Evolutionary conservation across 2,888 invertebrate genomes (phyloP).

Genomic region (Caenorhabditis zanzibari): DNA sequence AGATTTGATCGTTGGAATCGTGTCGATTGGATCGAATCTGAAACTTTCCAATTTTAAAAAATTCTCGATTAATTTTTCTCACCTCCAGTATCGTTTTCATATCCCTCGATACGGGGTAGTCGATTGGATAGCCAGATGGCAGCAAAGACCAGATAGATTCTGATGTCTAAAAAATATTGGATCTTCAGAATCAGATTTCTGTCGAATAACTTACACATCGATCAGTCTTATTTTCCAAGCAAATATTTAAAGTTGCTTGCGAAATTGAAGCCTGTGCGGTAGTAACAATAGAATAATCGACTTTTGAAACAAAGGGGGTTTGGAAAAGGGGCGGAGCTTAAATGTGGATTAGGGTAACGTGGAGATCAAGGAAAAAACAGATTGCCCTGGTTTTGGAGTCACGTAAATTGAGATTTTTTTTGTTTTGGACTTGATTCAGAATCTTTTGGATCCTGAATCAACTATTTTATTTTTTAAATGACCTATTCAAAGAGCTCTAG

Average conservation of each 20-base stretch:
- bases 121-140: not conserved
- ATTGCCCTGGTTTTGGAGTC: no score
- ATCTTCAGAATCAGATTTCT: no score
- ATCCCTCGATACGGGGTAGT: not conserved
- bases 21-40: not conserved
- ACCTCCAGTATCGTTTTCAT: not conserved
- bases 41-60: not conserved
- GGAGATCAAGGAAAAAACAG: no score
- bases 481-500: no score
- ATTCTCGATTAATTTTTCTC: not conserved
- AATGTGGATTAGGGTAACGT: not conserved
- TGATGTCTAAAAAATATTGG: not conserved
- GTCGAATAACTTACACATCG: no score
- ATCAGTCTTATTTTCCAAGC: not conserved
- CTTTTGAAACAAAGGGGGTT: not conserved
- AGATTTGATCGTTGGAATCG: not conserved
- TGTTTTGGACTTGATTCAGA: no score
- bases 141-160: not conserved
- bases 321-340: not conserved
- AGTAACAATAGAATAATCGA: not conserved
- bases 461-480: no score
- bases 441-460: no score
- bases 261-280: not conserved
- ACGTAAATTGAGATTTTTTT: no score
- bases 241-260: not conserved